phyloP scores from a whole-genome alignment of 2,888 invertebrate genomes.

The Drosophila pegasa region DNA sequence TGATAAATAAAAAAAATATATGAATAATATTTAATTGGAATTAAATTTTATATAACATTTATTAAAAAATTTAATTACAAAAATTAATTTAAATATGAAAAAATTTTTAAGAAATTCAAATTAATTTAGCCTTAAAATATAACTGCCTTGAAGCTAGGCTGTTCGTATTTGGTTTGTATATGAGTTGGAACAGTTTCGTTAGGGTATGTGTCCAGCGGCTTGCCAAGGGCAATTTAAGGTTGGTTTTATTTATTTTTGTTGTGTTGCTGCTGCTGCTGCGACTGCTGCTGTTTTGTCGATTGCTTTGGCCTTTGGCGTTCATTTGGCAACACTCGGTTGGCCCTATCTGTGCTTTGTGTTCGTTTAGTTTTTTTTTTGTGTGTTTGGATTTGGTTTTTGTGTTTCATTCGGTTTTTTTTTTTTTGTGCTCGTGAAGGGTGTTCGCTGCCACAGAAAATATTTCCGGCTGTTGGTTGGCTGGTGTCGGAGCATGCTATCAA shows the following conservation, averaged over 20 bases:
- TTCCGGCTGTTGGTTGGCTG: conserved; percentile 67
- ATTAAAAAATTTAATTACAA: neutral
- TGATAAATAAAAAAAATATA: too few relatives aligned
- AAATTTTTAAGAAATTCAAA: neutral
- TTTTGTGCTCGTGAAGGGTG: conserved; percentile 21
- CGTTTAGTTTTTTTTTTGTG: conserved; percentile 21
- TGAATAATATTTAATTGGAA: too few relatives aligned
- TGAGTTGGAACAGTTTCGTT: neutral
- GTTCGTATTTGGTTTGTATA: neutral
- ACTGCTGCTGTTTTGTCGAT: conserved; percentile 67
- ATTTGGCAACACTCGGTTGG: conserved; percentile 73
- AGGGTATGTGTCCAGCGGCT: conserved; percentile 27
- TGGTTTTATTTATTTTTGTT: conserved; percentile 35
- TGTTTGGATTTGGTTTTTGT: conserved; percentile 8
- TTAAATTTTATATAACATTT: too few relatives aligned
- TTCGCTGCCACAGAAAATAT: conserved; percentile 61
- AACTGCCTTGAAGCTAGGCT: neutral
- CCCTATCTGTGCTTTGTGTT: conserved; percentile 53
- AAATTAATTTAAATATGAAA: neutral
- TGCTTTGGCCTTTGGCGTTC: conserved; percentile 79
- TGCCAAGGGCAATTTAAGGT: neutral
- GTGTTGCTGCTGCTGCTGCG: conserved; percentile 35
- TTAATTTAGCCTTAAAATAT: neutral
- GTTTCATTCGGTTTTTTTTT: conserved; percentile 20
- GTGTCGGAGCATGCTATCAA: conserved; percentile 71